Percentiles rank a stretch among this genome's conserved stretches.
phyloP scores from a whole-genome alignment of 2,113 vertebrate genomes.

The Mustela nigripes region DNA sequence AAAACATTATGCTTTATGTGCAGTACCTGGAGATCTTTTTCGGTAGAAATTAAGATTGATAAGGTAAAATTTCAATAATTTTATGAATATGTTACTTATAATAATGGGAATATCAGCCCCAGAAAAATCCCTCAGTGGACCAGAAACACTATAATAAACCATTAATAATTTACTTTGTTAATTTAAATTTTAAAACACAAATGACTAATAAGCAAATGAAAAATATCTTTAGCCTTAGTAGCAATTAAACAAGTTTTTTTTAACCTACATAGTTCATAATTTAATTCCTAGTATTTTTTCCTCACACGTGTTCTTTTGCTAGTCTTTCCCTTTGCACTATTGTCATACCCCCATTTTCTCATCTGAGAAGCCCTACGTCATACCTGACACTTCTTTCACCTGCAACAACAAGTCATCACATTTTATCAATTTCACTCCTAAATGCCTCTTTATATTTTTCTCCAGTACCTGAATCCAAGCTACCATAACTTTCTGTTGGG shows the following conservation, averaged over 20 bases:
- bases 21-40: not conserved
- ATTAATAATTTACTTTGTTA: not conserved
- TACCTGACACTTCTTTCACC: not conserved
- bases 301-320: not conserved
- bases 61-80: not conserved
- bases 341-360: not conserved
- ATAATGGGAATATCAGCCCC: not conserved
- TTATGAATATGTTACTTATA: not conserved
- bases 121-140: not conserved
- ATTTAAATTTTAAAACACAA: constrained; percentile 2
- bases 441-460: not conserved
- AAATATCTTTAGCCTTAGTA: not conserved
- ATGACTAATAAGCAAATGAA: not conserved
- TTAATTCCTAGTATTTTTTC: not conserved
- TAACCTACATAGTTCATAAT: not conserved
- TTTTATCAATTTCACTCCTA: not conserved
- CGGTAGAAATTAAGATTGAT: not conserved
- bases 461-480: not conserved
- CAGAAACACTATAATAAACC: not conserved
- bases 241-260: not conserved
- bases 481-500: not conserved
- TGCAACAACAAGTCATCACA: not conserved
- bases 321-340: not conserved
- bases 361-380: not conserved
- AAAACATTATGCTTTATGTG: not conserved